Conservation (phyloP, 2,888 invertebrate genomes). For the Camponotus fellah region DNA sequence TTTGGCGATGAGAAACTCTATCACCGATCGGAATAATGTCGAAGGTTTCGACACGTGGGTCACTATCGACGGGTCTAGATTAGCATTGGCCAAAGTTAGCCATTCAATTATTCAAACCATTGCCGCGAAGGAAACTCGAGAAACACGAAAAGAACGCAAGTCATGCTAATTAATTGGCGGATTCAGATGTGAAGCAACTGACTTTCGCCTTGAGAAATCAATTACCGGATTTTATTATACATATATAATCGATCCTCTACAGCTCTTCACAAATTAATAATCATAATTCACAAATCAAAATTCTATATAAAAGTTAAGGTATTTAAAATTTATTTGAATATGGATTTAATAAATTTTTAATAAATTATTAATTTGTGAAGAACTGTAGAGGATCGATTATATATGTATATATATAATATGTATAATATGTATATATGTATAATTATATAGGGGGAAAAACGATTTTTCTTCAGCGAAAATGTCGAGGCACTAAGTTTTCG, state of each 20-base stretch:
- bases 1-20: conserved; percentile 20
- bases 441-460: too few relatives aligned
- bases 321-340: not conserved
- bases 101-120: conserved; percentile 46
- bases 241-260: not conserved
- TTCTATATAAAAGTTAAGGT: not conserved
- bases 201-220: not conserved
- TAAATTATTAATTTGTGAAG: too few relatives aligned
- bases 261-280: too few relatives aligned
- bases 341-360: too few relatives aligned
- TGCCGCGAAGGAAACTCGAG: conserved; percentile 27
- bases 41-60: conserved; percentile 17
- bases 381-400: too few relatives aligned
- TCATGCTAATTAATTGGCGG: conserved; percentile 36
- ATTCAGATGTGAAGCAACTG: conserved; percentile 2
- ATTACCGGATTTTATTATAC: not conserved
- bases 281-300: not conserved
- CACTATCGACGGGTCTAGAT: conserved; percentile 44
- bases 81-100: conserved; percentile 32
- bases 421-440: too few relatives aligned
- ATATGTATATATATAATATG: too few relatives aligned
- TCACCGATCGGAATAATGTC: conserved; percentile 40
- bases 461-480: too few relatives aligned
- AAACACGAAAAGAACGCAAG: conserved; percentile 16
- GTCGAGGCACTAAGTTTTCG: too few relatives aligned